These are phyloP conservation scores for Mylabris sibirica DNA, from an alignment of 2,888 invertebrate species.

Conservation along the genomic window DNA sequence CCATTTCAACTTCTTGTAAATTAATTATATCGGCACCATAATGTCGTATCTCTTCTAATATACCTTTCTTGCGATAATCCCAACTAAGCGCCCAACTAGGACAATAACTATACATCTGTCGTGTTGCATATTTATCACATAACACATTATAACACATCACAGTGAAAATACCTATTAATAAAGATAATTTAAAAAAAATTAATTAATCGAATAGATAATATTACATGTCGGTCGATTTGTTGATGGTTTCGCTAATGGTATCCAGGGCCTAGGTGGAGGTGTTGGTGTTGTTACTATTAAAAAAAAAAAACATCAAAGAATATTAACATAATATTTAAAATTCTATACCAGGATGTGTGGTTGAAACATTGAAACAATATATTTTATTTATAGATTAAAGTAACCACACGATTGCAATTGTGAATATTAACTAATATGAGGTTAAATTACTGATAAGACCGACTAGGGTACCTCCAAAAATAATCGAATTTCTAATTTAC, in stretches of 20 bases:
- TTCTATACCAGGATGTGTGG: background rate
- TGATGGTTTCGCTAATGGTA: slow-evolving; percentile 88
- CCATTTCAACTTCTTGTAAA: slow-evolving; percentile 96
- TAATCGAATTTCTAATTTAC: no score
- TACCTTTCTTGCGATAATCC: slow-evolving; percentile 98
- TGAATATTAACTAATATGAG: background rate
- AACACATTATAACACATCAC: slow-evolving; percentile 99
- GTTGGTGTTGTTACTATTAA: slow-evolving; percentile 87
- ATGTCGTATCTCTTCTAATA: slow-evolving; percentile 94
- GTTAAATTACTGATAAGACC: background rate
- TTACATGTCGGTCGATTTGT: slow-evolving; percentile 90
- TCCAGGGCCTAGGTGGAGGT: slow-evolving; percentile 96
- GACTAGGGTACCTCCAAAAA: no score
- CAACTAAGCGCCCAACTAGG: slow-evolving; percentile 98
- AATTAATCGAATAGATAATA: slow-evolving; percentile 48
- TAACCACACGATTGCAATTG: background rate
- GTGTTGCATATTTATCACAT: slow-evolving; percentile 98
- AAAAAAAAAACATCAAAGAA: slow-evolving; percentile 53
- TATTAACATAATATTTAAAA: slow-evolving; percentile 13
- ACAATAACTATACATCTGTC: slow-evolving; percentile 99
- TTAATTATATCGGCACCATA: slow-evolving; percentile 98
- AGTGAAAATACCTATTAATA: slow-evolving; percentile 88
- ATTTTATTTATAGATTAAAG: slow-evolving; percentile 1
- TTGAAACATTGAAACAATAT: slow-evolving; percentile 10
- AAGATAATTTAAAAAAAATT: background rate